A percentile compares a stretch with the other conserved stretches of the same genome.
These are phyloP conservation scores for Herpetotheres cachinnans DNA, from an alignment of 2,113 vertebrate species.

Conservation along the genomic window DNA sequence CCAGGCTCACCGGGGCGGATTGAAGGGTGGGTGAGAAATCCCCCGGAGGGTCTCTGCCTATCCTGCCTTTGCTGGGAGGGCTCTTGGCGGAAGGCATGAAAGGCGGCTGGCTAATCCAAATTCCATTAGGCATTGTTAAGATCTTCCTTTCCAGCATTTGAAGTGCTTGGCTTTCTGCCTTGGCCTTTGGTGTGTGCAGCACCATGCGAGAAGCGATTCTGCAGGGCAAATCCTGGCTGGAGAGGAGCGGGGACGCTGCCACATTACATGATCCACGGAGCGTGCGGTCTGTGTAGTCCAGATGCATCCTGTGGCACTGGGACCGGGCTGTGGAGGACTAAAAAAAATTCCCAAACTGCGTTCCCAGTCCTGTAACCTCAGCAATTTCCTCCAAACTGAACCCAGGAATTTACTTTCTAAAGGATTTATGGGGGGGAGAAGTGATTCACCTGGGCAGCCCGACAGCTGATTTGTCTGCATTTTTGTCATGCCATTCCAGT, in stretches of 20 bases:
- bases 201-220: background rate
- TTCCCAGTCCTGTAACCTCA: background rate
- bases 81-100: background rate
- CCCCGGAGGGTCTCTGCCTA: background rate
- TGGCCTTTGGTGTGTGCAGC: background rate
- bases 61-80: background rate
- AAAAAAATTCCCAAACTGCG: background rate
- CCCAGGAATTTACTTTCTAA: background rate
- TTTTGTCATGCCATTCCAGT: background rate
- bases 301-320: fast-evolving
- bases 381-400: background rate
- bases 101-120: background rate
- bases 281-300: background rate
- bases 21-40: background rate
- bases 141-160: background rate
- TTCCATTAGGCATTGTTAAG: background rate
- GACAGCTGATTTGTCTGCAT: background rate
- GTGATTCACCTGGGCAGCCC: background rate
- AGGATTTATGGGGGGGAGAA: background rate
- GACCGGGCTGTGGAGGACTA: background rate
- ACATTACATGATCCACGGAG: fast-evolving
- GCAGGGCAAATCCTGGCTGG: background rate
- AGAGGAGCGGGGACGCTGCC: background rate
- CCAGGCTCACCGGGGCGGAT: background rate
- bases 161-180: background rate